Conservation (phyloP, 2,797 vertebrate genomes). For the Gymnopithys bicolor region DNA sequence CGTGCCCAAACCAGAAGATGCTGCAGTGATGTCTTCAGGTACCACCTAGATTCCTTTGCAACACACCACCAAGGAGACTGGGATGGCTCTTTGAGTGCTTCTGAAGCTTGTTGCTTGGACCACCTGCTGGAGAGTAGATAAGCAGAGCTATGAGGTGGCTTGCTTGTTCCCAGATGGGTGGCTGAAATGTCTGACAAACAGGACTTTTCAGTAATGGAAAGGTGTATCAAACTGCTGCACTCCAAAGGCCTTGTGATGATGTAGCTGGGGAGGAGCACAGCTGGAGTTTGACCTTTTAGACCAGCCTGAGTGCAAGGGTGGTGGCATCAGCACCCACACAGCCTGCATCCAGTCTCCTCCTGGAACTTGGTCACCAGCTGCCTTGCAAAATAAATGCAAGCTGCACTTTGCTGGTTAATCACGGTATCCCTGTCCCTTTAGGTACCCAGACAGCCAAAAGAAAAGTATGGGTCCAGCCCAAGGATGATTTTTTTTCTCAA, state of each 20-base stretch:
- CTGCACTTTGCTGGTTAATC: not conserved
- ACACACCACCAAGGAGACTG: not conserved
- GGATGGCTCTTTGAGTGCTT: accelerated
- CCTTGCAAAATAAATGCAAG: not conserved
- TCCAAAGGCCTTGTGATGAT: not conserved
- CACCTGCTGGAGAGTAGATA: accelerated
- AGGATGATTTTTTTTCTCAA: not conserved
- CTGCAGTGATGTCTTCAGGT: not conserved
- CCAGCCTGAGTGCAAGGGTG: not conserved
- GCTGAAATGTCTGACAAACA: not conserved
- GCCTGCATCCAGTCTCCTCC: not conserved
- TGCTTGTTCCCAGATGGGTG: not conserved
- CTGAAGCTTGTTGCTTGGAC: accelerated
- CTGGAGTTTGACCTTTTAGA: not conserved
- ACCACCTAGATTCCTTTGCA: not conserved
- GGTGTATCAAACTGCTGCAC: not conserved
- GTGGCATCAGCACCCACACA: not conserved
- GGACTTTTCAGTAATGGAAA: not conserved
- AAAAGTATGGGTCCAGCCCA: not conserved
- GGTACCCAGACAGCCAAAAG: accelerated
- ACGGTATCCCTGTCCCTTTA: not conserved
- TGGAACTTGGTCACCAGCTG: not conserved
- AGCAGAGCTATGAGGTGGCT: not conserved
- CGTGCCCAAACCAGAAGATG: not conserved
- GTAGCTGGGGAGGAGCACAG: not conserved